Evolutionary conservation across 2,113 vertebrate genomes (phyloP).

Genomic region (Mormoops blainvillei): DNA sequence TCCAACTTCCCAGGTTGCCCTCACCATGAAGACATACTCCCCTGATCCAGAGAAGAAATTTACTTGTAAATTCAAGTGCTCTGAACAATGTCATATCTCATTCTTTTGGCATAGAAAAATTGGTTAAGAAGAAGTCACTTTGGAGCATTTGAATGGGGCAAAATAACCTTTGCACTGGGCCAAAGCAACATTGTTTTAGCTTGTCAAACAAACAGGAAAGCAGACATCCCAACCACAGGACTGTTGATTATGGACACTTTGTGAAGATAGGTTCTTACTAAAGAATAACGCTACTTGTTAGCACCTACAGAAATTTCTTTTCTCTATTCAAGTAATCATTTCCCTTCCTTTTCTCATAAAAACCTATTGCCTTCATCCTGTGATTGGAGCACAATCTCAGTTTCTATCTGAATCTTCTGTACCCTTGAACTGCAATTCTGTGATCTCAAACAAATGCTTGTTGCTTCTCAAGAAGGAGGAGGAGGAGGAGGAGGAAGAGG

Average conservation of each 20-base stretch:
- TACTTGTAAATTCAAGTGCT: not conserved
- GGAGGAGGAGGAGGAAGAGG: not conserved
- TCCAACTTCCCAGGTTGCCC: not conserved
- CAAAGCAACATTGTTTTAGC: not conserved
- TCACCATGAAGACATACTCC: not conserved
- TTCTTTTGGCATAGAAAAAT: not conserved
- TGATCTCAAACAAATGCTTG: not conserved
- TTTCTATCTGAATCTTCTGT: not conserved
- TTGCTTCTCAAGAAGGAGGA: not conserved
- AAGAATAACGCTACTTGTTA: not conserved
- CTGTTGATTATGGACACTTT: not conserved
- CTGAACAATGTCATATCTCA: not conserved
- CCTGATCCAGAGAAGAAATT: not conserved
- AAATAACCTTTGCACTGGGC: not conserved
- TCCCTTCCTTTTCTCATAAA: not conserved
- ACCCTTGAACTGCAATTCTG: not conserved
- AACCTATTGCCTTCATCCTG: not conserved
- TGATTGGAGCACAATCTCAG: not conserved
- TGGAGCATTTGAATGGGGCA: not conserved
- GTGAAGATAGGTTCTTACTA: not conserved
- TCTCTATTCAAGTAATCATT: not conserved
- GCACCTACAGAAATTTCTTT: not conserved
- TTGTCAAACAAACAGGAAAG: not conserved
- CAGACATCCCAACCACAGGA: not conserved
- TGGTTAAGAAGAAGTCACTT: not conserved